Evolutionary conservation across 1,140 invertebrate genomes (phyloP).

Genomic region (Pogonognathellus flavescens): DNA sequence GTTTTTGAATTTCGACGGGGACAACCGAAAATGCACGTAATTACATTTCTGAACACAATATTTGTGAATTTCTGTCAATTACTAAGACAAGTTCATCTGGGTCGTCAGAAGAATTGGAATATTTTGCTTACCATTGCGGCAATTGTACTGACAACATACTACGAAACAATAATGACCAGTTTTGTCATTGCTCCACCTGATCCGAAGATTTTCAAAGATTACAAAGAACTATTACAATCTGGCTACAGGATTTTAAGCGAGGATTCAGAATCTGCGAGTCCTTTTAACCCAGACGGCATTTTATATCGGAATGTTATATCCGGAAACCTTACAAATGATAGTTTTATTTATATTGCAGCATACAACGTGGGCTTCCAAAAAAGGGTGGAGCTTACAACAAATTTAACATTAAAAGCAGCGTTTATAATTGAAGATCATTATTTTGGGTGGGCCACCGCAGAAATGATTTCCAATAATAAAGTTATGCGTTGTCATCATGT

Average conservation of each 20-base stretch:
- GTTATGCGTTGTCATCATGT: conserved; percentile 4
- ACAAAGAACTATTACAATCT: not conserved
- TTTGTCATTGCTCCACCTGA: not conserved
- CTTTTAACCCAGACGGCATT: not conserved
- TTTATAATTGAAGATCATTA: conserved; percentile 5
- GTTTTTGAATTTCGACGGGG: not conserved
- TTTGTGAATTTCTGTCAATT: conserved; percentile 1
- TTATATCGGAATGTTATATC: not conserved
- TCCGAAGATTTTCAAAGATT: not conserved
- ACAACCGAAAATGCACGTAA: too few species aligned
- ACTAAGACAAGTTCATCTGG: not conserved
- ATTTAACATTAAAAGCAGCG: not conserved
- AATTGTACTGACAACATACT: too few species aligned
- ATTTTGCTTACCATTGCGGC: not conserved
- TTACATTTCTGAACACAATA: too few species aligned
- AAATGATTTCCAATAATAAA: not conserved
- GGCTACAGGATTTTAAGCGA: not conserved
- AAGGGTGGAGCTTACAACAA: not conserved
- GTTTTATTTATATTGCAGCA: not conserved
- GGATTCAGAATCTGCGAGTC: not conserved
- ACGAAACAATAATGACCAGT: conserved; percentile 31
- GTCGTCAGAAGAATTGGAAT: not conserved
- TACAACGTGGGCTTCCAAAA: not conserved
- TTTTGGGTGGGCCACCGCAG: not conserved
- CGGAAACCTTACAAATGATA: not conserved